A percentile compares a stretch with the other conserved stretches of the same genome.
Conservation (phyloP, 2,113 vertebrate species). For the Nansenia antarctica region DNA sequence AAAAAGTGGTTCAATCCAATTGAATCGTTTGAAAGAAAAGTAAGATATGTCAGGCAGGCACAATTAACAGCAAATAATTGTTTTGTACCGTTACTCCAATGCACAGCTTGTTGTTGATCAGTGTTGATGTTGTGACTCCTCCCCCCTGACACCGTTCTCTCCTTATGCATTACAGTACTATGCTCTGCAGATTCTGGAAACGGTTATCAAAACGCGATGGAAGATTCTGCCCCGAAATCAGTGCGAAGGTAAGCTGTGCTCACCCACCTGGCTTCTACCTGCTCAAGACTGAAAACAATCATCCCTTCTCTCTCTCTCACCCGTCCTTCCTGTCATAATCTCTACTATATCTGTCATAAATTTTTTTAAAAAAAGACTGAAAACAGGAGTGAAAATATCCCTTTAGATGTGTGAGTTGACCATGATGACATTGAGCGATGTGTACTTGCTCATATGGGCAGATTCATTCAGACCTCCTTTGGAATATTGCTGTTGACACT, state of each 20-base stretch:
- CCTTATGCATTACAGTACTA: constrained; percentile 97
- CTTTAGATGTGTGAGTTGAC: too few relatives aligned
- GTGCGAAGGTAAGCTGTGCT: constrained; percentile 88
- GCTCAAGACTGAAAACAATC: too few relatives aligned
- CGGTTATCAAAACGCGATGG: constrained; percentile 99
- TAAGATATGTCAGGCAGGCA: constrained; percentile 56
- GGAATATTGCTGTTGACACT: neutral
- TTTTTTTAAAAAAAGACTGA: too few relatives aligned
- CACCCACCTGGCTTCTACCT: too few relatives aligned
- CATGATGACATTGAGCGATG: too few relatives aligned
- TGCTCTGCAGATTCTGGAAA: constrained; percentile 99
- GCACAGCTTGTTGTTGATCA: constrained; percentile 48
- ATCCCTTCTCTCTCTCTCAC: too few relatives aligned
- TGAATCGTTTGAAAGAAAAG: constrained; percentile 13
- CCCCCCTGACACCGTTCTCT: constrained; percentile 57
- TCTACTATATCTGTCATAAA: too few relatives aligned
- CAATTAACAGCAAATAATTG: too few relatives aligned
- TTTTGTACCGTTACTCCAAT: constrained; percentile 36
- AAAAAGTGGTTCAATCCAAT: constrained; percentile 78
- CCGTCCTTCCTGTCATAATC: too few relatives aligned
- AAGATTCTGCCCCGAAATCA: constrained; percentile 99
- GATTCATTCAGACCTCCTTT: neutral
- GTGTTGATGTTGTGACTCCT: neutral
- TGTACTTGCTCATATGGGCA: neutral
- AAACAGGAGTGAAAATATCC: too few relatives aligned